Conservation (phyloP, 2,113 vertebrate genomes). For the Galemys pyrenaicus region DNA sequence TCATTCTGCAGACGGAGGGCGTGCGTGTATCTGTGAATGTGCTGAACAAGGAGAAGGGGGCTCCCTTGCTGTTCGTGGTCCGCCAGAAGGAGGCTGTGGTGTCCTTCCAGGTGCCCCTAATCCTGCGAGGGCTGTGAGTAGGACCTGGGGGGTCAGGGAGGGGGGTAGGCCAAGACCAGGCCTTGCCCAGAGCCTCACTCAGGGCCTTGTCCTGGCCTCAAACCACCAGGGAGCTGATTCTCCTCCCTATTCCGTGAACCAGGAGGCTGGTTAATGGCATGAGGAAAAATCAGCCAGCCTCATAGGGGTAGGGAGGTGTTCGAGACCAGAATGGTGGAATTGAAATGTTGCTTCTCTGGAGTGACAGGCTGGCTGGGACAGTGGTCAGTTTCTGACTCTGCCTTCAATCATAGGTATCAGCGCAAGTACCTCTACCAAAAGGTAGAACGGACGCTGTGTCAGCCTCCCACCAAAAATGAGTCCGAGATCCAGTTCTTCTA, state of each 20-base stretch:
- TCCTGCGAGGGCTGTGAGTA: conserved; percentile 97
- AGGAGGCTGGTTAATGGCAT: background rate
- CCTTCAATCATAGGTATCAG: conserved; percentile 88
- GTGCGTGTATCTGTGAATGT: conserved; percentile 95
- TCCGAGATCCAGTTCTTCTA: conserved; percentile 94
- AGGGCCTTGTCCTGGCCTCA: background rate
- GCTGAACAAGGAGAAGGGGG: conserved; percentile 86
- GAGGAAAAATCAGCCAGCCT: background rate
- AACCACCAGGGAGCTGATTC: background rate
- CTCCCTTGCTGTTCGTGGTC: conserved; percentile 94
- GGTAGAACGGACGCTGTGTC: conserved; percentile 95
- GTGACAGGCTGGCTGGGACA: background rate
- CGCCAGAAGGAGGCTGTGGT: conserved; percentile 97
- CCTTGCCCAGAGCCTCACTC: conserved; percentile 2
- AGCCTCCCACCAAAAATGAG: conserved; percentile 90
- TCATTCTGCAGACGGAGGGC: conserved; percentile 90
- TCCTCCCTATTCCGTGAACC: background rate
- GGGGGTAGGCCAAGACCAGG: background rate
- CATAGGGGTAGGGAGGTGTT: background rate
- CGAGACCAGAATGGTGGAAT: background rate
- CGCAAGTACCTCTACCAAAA: conserved; percentile 96
- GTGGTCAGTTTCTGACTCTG: background rate
- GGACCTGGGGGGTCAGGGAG: background rate
- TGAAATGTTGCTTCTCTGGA: background rate
- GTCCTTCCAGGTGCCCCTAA: conserved; percentile 97